A percentile compares a stretch with the other conserved stretches of the same genome.
phyloP scores from a whole-genome alignment of 53 echinoderm and acorn worm species.

The Echinarachnius parma region DNA sequence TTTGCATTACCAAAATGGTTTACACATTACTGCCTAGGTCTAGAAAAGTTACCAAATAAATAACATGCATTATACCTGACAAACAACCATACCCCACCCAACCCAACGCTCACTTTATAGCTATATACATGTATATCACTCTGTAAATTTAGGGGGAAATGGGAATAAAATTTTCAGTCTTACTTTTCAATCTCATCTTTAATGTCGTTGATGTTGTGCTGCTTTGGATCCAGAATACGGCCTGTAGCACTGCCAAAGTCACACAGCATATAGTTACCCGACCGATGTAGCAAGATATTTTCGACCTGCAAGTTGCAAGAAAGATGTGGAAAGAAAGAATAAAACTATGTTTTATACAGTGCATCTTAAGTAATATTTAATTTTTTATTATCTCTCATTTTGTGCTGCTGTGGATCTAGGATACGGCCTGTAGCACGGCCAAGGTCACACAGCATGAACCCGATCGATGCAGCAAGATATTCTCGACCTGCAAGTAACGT shows the following conservation, averaged over 20 bases:
- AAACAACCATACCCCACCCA: too few species aligned
- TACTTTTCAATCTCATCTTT: slow-evolving; percentile 98
- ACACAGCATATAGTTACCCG: slow-evolving; percentile 94
- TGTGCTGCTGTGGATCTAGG: too few species aligned
- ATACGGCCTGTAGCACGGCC: not conserved
- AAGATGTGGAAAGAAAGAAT: not conserved
- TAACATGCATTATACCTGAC: too few species aligned
- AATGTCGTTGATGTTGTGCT: slow-evolving; percentile 75
- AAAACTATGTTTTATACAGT: not conserved
- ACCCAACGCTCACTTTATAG: too few species aligned
- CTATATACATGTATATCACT: too few species aligned
- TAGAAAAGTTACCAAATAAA: too few species aligned
- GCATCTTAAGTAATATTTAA: too few species aligned
- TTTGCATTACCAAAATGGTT: too few species aligned
- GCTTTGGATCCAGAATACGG: slow-evolving; percentile 79
- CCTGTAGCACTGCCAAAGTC: slow-evolving; percentile 99
- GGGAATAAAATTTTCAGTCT: slow-evolving; percentile 21
- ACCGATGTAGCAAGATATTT: slow-evolving; percentile 86
- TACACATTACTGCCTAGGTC: too few species aligned
- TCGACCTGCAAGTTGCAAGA: slow-evolving; percentile 65
- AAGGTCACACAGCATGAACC: not conserved
- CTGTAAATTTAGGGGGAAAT: too few species aligned
- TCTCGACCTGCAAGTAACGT: not conserved
- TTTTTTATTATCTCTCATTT: too few species aligned
- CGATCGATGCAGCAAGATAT: slow-evolving; percentile 6